Percentiles rank a stretch among this genome's conserved stretches.
These are phyloP conservation scores for Hylyphantes graminicola DNA, from an alignment of 1,140 invertebrate species.

Conservation along the genomic window DNA sequence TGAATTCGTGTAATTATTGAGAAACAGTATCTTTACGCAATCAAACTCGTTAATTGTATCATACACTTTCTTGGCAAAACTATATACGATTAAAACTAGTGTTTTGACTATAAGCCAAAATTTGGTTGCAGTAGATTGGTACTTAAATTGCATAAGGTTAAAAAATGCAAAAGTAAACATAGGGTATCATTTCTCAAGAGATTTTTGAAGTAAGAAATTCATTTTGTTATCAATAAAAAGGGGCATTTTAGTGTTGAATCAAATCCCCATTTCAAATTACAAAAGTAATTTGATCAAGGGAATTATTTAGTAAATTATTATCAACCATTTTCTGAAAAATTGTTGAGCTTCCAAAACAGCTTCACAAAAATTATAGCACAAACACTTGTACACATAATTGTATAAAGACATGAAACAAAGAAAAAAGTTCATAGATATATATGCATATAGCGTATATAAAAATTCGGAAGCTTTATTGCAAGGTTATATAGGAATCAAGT, in stretches of 20 bases:
- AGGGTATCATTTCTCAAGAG: not conserved
- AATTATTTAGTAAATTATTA: not conserved
- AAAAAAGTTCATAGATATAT: conserved; percentile 12
- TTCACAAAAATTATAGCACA: conserved; percentile 44
- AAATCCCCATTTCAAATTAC: not conserved
- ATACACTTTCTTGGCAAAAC: too few relatives aligned
- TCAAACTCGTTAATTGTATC: not conserved
- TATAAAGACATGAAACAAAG: conserved; percentile 47
- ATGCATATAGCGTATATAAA: conserved; percentile 52
- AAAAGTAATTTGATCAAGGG: not conserved
- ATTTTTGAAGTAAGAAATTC: conserved; percentile 45
- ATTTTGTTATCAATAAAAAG: not conserved
- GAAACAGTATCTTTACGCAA: conserved; percentile 23
- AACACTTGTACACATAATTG: conserved; percentile 39
- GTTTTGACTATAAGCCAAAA: not conserved
- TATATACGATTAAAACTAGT: not conserved
- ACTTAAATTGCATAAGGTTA: too few relatives aligned
- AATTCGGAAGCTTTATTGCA: conserved; percentile 58
- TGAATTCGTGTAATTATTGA: conserved; percentile 9
- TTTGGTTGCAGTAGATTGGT: too few relatives aligned
- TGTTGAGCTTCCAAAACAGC: conserved; percentile 8
- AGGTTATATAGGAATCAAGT: conserved; percentile 57
- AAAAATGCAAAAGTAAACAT: not conserved
- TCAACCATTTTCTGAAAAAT: conserved; percentile 50
- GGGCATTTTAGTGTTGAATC: not conserved